phyloP scores from a whole-genome alignment of 2,113 vertebrate genomes.

The Rhea americana region DNA sequence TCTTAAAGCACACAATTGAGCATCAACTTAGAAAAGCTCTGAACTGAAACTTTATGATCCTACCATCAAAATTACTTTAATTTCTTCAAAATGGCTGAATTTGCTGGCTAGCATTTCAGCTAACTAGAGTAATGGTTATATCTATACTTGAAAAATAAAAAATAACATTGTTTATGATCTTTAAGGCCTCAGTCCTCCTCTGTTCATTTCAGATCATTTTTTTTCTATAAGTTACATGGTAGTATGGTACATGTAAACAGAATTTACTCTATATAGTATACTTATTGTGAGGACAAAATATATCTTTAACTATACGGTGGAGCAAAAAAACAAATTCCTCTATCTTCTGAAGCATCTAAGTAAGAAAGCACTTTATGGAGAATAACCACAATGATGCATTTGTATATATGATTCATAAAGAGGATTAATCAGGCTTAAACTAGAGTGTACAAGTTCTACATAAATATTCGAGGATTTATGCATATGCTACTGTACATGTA shows the following conservation, averaged over 20 bases:
- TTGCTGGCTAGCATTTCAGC: not conserved
- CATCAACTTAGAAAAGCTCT: not conserved
- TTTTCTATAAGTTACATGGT: not conserved
- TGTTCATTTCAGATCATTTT: not conserved
- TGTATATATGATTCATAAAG: conserved; percentile 4
- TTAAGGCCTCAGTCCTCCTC: not conserved
- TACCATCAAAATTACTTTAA: not conserved
- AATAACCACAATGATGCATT: conserved; percentile 2
- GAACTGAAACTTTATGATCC: not conserved
- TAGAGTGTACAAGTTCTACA: not conserved
- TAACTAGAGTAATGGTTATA: not conserved
- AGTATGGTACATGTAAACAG: not conserved
- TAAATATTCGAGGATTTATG: conserved; percentile 21
- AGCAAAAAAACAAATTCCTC: not conserved
- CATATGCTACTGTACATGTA: not conserved
- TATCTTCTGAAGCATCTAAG: not conserved
- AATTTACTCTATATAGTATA: not conserved
- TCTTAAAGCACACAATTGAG: not conserved
- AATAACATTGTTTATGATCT: not conserved
- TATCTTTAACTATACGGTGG: not conserved
- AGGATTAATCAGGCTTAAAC: conserved; percentile 21
- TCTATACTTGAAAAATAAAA: not conserved
- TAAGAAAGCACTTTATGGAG: not conserved
- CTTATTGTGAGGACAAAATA: not conserved
- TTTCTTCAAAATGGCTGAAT: not conserved